Percentiles rank a stretch among this genome's conserved stretches.
Conservation (phyloP, 2,113 vertebrate genomes). For the Euleptes europaea region DNA sequence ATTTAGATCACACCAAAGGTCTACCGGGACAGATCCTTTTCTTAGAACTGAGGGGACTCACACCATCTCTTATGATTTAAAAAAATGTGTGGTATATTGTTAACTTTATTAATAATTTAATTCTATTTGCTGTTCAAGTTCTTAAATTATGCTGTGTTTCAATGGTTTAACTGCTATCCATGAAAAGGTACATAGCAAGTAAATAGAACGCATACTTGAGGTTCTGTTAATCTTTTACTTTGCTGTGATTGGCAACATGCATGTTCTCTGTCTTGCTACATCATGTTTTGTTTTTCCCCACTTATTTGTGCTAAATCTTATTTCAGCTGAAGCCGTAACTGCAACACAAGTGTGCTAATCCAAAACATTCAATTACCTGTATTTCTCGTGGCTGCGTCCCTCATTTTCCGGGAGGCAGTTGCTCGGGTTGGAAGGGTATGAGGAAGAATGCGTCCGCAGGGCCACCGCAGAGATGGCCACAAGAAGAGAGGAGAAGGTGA, state of each 20-base stretch:
- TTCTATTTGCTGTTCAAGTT: too few species aligned
- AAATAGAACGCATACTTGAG: not conserved
- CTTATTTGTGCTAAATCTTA: not conserved
- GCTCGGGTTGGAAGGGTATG: conserved; percentile 70
- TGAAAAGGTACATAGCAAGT: too few species aligned
- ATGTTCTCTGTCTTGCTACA: not conserved
- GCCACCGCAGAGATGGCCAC: conserved; percentile 88
- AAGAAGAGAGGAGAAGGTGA: conserved; percentile 84
- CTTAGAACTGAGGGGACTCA: too few species aligned
- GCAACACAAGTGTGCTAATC: not conserved
- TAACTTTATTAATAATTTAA: too few species aligned
- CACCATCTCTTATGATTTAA: too few species aligned
- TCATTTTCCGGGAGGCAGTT: conserved; percentile 80
- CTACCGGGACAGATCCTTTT: too few species aligned
- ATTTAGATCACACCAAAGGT: too few species aligned
- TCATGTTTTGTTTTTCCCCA: not conserved
- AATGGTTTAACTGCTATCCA: too few species aligned
- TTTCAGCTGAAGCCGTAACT: not conserved
- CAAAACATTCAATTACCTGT: conserved; percentile 63
- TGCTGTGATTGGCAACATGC: not conserved
- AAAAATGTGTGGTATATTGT: too few species aligned
- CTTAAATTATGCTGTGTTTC: too few species aligned
- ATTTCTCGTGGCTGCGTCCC: conserved; percentile 72
- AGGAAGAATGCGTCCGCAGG: conserved; percentile 79
- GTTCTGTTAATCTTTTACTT: not conserved